Evolutionary conservation across 2,888 invertebrate genomes (phyloP).

Genomic region (Hydrotaea cyrtoneurina): DNA sequence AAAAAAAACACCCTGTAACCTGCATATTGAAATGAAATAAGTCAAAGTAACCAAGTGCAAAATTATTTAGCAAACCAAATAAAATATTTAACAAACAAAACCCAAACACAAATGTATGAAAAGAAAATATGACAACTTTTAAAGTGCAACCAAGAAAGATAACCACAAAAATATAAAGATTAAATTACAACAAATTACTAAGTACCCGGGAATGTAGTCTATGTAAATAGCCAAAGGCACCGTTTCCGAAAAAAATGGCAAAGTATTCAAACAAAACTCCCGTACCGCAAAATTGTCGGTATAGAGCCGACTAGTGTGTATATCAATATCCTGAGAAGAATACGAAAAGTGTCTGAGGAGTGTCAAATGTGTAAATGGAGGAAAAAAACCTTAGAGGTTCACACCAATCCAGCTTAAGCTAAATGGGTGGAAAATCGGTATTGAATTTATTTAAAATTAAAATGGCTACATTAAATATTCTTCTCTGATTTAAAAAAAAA

Average conservation of each 20-base stretch:
- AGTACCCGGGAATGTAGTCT: not conserved
- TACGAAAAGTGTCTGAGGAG: too few relatives aligned
- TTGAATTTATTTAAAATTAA: too few relatives aligned
- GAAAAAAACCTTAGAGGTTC: too few relatives aligned
- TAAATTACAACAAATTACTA: not conserved
- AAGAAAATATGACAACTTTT: not conserved
- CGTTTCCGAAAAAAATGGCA: not conserved
- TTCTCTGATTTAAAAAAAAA: too few relatives aligned
- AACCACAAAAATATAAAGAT: conserved; percentile 9
- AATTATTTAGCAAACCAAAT: conserved; percentile 34
- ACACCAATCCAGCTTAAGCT: too few relatives aligned
- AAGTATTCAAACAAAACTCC: too few relatives aligned
- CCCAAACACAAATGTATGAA: conserved; percentile 15
- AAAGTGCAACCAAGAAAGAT: conserved; percentile 20
- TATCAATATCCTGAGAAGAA: too few relatives aligned
- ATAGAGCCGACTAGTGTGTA: too few relatives aligned
- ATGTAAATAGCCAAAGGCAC: conserved; percentile 13
- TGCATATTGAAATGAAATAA: conserved; percentile 38
- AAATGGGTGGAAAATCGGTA: too few relatives aligned
- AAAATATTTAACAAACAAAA: conserved; percentile 21
- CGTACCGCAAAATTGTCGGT: too few relatives aligned
- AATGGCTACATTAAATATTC: too few relatives aligned
- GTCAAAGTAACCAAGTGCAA: conserved; percentile 47
- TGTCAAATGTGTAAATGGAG: too few relatives aligned
- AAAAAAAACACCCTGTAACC: conserved; percentile 48